Evolutionary conservation across 2,888 invertebrate genomes (phyloP), one percentile per base, ranked within the genome.

Genomic region (Tenthredo scrophulariae): DNA sequence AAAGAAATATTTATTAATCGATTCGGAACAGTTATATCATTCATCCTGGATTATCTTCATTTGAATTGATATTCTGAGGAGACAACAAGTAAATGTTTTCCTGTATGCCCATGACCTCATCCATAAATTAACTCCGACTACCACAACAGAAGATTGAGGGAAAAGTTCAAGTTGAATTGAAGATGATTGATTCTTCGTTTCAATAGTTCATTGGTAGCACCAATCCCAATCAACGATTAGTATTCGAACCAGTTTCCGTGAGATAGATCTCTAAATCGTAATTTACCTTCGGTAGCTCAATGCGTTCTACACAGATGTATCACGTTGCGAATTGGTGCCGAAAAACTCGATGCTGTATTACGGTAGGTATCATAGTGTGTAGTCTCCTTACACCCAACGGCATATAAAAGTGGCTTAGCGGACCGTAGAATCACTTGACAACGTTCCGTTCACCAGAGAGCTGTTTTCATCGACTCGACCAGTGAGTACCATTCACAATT

Each of bases 341-440:
- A 62, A 80, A 62, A 62, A 37, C 80, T 80, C 22, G 40, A 62
- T 62, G 6, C 22, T 40, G 58, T 62, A 37, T 79, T 79, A 37
- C 62, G 40, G 80, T 62, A 62, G 26, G 26, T 67, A 29, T 15
- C 50, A 26, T 26, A 9, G 43, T 67, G 83, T 65, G 83, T 46
- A 40, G 80, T 62, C n/a, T 37, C 22, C 22, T 10, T 62, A 37
- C 22, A 46, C 72, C 83, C 84, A 82, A 85, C 80, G 80, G 85
- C 58, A 82, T 90, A 90, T 91, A 91, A 89, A 90, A 86, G 88
- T 86, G 85, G 86, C 86, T 87, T 85, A 80, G 74, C 84, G 84
- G 88, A 89, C 87, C 88, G 88, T 88, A 90, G 88, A 87, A 88
- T 89, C 92, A 92, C 89, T 92, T 90, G 86, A 88, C 87, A 87